phyloP scores from a whole-genome alignment of 2,797 vertebrate genomes.

The Aulostomus chinensis region DNA sequence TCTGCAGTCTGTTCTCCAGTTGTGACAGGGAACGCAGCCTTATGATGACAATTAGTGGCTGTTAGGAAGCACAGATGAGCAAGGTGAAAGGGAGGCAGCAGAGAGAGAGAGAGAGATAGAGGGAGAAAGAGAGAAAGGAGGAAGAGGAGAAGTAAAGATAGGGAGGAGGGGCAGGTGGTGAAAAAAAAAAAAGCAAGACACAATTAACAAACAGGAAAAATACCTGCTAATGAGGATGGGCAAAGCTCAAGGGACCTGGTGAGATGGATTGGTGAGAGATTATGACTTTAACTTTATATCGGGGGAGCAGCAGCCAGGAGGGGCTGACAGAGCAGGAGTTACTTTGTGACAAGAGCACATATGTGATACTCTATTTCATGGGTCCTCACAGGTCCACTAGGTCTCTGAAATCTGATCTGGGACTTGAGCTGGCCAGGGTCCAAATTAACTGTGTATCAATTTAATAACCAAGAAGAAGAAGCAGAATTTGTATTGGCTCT shows the following conservation, averaged over 20 bases:
- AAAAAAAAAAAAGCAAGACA: conserved; percentile 79
- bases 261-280: conserved; percentile 43
- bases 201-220: conserved; percentile 93
- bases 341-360: conserved; percentile 48
- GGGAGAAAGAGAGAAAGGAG: too few relatives aligned
- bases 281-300: conserved; percentile 54
- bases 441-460: too few relatives aligned
- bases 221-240: conserved; percentile 90
- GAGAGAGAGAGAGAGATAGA: conserved; percentile 24
- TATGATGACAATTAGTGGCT: conserved; percentile 94
- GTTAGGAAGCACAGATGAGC: conserved; percentile 89
- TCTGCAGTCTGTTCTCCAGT: conserved; percentile 91
- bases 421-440: too few relatives aligned
- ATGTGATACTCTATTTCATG: too few relatives aligned
- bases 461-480: too few relatives aligned
- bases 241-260: conserved; percentile 63
- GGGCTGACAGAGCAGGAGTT: conserved; percentile 24
- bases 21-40: conserved; percentile 85
- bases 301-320: conserved; percentile 5
- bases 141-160: conserved; percentile 48
- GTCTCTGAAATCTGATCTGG: too few relatives aligned
- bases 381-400: too few relatives aligned
- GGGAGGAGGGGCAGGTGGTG: conserved; percentile 83
- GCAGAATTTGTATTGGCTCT: too few relatives aligned
- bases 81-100: conserved; percentile 43